Evolutionary conservation across 35 echinoderm and acorn worm species (phyloP).

Genomic region (Apostichopus californicus): DNA sequence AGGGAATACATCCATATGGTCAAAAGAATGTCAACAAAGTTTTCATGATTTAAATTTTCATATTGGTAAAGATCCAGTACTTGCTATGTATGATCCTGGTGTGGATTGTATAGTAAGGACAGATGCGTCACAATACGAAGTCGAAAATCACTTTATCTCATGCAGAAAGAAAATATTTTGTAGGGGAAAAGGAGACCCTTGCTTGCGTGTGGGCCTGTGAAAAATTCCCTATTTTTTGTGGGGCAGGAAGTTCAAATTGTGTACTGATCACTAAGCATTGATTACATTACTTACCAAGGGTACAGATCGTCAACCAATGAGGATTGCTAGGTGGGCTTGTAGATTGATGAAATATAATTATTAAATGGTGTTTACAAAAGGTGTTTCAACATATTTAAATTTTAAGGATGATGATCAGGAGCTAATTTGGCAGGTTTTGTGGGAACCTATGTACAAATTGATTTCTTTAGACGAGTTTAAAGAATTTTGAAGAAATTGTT

Average conservation of each 20-base stretch:
- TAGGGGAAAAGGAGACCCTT: slow-evolving; percentile 5
- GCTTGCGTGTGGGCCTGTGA: slow-evolving; percentile 78
- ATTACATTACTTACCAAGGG: slow-evolving; percentile 22
- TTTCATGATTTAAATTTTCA: background rate
- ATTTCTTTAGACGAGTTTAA: too few species aligned
- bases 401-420: too few species aligned
- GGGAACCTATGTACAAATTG: too few species aligned
- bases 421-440: too few species aligned
- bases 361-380: background rate
- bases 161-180: slow-evolving; percentile 12
- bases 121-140: slow-evolving; percentile 24
- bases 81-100: slow-evolving; percentile 23
- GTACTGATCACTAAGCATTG: slow-evolving; percentile 60
- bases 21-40: too few species aligned
- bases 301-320: slow-evolving; percentile 12
- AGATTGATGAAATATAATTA: slow-evolving; percentile 27
- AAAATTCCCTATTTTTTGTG: slow-evolving; percentile 59
- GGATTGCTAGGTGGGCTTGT: slow-evolving; percentile 24
- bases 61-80: slow-evolving; percentile 33
- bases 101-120: slow-evolving; percentile 1
- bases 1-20: too few species aligned
- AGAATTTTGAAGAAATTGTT: too few species aligned
- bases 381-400: background rate
- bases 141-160: slow-evolving; percentile 35
- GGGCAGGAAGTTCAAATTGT: slow-evolving; percentile 61